Base-by-base conservation (phyloP, 2,113 vertebrate genomes). In the Apodemus speciosus region DNA sequence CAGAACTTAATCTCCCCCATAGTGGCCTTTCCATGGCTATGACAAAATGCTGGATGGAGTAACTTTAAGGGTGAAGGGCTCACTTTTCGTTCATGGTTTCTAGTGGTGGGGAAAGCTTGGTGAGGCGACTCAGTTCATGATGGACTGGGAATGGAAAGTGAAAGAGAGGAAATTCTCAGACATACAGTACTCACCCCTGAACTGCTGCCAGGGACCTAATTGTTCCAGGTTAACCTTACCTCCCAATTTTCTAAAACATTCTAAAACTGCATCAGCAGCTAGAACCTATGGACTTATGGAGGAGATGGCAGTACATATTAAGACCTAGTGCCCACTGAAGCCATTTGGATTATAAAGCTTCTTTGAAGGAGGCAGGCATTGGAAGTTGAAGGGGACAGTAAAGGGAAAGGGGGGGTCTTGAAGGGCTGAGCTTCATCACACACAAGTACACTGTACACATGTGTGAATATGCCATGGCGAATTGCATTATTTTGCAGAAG, bases 1-100 rank as follows among this genome's bases (percentile, higher is more conserved):
- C 0, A 30, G 38, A 1, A 1, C 3, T 35, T 7, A 21, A 16
- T 58, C 23, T 40, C 40, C 21, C 79, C 79, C n/a, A 9, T 0
- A 0, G 43, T 1, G 46, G 49, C 7, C 10, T 56, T 11, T 20
- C 35, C 49, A 72, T 2, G 21, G n/a, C 7, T 56, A 11, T 87
- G 68, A 72, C 51, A 40, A 53, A 56, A 71, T 71, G 23, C 49
- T 23, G 27, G 46, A 51, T 0, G 30, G 68, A 87, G 10, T n/a
- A 72, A 14, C 9, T 16, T 72, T 56, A 56, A 58, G n/a, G 49
- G 40, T 16, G 84, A 49, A 85, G 21, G 46, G 9, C 10, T 71
- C 35, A 27, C 18, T 30, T 85, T 87, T 71, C 43, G 85, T 56
- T 86, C 4, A 38, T 38, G 32, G 20, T 10, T 86, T 58, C 35